These are phyloP conservation scores for Channa argus DNA, from an alignment of 2,113 vertebrate genomes.

Conservation along the genomic window DNA sequence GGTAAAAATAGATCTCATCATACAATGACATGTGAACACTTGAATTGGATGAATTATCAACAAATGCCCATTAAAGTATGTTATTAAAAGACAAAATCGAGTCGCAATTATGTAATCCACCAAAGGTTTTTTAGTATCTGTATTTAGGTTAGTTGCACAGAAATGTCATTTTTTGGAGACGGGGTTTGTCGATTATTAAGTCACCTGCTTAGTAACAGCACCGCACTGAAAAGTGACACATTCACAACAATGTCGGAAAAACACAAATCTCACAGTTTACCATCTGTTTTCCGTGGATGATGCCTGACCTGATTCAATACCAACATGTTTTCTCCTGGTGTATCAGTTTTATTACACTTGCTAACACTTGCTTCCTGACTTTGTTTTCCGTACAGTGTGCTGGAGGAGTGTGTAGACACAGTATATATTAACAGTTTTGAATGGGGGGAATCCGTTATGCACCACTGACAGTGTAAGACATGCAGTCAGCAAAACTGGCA, in stretches of 20 bases:
- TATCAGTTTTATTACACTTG: constrained; percentile 32
- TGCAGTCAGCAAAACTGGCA: constrained; percentile 70
- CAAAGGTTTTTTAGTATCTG: too few species aligned
- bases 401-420: constrained; percentile 28
- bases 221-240: constrained; percentile 18
- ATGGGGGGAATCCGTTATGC: constrained; percentile 64
- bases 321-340: constrained; percentile 28
- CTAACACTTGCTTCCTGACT: constrained; percentile 29
- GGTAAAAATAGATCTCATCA: too few species aligned
- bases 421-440: constrained; percentile 59
- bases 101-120: too few species aligned
- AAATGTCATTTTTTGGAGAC: neutral
- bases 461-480: constrained; percentile 57
- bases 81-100: too few species aligned
- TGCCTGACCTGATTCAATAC: constrained; percentile 27
- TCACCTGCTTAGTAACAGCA: constrained; percentile 10
- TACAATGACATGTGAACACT: too few species aligned
- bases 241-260: constrained; percentile 30
- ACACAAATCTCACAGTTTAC: constrained; percentile 18
- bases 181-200: constrained; percentile 44
- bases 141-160: too few species aligned
- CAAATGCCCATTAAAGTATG: too few species aligned
- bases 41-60: too few species aligned
- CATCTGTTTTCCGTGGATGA: constrained; percentile 26
- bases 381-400: constrained; percentile 29